Base-by-base conservation (phyloP, 2,113 vertebrate genomes). In the Bambusicola thoracicus region DNA sequence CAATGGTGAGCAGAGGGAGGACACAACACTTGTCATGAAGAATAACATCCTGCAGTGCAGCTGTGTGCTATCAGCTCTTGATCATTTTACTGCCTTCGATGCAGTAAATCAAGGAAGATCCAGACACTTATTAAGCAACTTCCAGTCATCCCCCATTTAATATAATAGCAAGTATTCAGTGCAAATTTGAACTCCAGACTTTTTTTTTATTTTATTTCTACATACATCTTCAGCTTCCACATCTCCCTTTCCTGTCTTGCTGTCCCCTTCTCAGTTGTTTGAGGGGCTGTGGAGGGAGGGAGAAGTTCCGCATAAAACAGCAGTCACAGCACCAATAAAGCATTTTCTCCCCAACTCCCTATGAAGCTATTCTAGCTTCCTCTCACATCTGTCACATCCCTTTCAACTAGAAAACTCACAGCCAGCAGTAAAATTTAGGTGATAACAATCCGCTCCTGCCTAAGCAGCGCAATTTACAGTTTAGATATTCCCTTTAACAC, bases 1-100 rank as follows among this genome's bases (percentile, higher is more conserved):
- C 72, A 82, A 87, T 46, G 46, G 81, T 79, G 87, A 36, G 40
- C 59, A 80, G 32, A 12, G 15, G 93, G 82, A 77, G 72, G 75
- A 74, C 85, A 43, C 61, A 18, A 38, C 7, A 30, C 40, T 61
- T 41, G 53, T 81, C 67, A 48, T 21, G 30, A 91, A 34, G 10
- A 70, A 62, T 22, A 43, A 65, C 12, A 59, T 55, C 51, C 90
- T 92, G 92, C 86, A 95, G 3, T 65, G 74, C 79, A 91, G 79
- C 51, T 61, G 0, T 8, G 41, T 46, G 62, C 48, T 77, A 89
- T 38, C 38, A 91, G 27, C 38, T 77, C 67, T 36, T 49, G 48
- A 27, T 49, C 75, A 67, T 78, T 91, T 84, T 48, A 75, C 48
- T 40, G 53, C 51, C 19, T 25, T 65, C 46, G 72, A 3, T 62